Base-by-base conservation (phyloP, 2,113 vertebrate genomes). In the Microcebus ravelobensis region DNA sequence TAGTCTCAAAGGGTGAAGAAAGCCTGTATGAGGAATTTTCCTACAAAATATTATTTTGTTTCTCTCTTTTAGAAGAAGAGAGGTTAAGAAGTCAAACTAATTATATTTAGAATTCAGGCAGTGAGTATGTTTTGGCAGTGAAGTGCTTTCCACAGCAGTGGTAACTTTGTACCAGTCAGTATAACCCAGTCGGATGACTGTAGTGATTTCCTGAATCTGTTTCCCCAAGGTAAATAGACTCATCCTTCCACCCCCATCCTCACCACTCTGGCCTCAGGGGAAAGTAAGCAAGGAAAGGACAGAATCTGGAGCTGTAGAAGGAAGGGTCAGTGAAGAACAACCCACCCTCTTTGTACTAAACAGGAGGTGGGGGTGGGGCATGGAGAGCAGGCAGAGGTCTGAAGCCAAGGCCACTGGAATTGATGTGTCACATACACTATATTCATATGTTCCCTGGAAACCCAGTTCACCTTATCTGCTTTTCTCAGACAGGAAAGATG, bases 401-500 rank as follows among this genome's bases (percentile, higher is more conserved):
- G 65, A 87, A 85, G 61, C 31, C 57, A 68, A 52, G 61, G 36
- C 13, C 68, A n/a, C 39, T 70, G 31, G 52, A 31, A 87, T 20
- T 45, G 57, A 74, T 11, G 29, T 63, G 25, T 52, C 74, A 39
- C 27, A 48, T 3, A 23, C 10, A 71, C n/a, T 23, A n/a, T 63
- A 67, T 11, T 88, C 18, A 31, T 45, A 6, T 39, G 21, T 31
- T 85, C 92, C 57, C 74, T 7, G 14, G 5, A 91, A 13, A 92
- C 39, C 25, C 57, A 90, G 18, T 83, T 95, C 36, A 90, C 34
- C 29, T 94, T 42, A 63, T 61, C 59, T 81, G 65, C 63, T 94
- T 94, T 94, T 94, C 65, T 95, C 71, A 81, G 50, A 77, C 34
- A 36, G 67, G 52, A 96, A 70, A 87, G 45, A 91, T 67, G 39